Conservation (phyloP, 2,888 invertebrate genomes). For the Stenolophus ochropezus region DNA sequence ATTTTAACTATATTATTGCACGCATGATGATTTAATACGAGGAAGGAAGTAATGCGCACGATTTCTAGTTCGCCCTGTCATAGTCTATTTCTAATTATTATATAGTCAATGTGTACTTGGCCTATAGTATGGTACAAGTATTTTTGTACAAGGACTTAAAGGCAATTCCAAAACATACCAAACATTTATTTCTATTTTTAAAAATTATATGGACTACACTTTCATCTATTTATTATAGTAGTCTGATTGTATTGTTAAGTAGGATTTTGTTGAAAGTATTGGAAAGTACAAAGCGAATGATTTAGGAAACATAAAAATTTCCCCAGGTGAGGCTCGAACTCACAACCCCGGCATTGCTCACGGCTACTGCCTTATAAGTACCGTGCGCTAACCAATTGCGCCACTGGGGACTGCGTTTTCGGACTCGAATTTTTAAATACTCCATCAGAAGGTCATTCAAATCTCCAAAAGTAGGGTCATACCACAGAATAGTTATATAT, state of each 20-base stretch:
- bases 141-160: slow-evolving; percentile 3
- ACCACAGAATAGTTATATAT: too few species aligned
- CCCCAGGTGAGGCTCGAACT: slow-evolving; percentile 99
- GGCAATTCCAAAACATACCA: neutral
- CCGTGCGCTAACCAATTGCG: slow-evolving; percentile 99
- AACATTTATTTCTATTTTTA: neutral
- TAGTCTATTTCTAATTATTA: neutral
- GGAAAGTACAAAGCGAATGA: neutral
- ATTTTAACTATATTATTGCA: slow-evolving; percentile 1
- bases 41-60: slow-evolving; percentile 1
- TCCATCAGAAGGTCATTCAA: slow-evolving; percentile 1
- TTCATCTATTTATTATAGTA: neutral
- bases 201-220: neutral
- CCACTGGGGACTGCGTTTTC: slow-evolving; percentile 89
- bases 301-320: slow-evolving; percentile 71
- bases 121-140: neutral
- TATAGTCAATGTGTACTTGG: neutral
- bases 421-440: slow-evolving; percentile 25
- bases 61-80: neutral
- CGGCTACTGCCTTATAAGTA: slow-evolving; percentile 98
- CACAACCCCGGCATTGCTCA: slow-evolving; percentile 99
- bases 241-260: neutral
- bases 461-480: neutral
- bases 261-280: neutral
- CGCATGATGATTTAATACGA: neutral